phyloP scores from a whole-genome alignment of 2,113 vertebrate genomes.

The Sphaerodactylus townsendi region DNA sequence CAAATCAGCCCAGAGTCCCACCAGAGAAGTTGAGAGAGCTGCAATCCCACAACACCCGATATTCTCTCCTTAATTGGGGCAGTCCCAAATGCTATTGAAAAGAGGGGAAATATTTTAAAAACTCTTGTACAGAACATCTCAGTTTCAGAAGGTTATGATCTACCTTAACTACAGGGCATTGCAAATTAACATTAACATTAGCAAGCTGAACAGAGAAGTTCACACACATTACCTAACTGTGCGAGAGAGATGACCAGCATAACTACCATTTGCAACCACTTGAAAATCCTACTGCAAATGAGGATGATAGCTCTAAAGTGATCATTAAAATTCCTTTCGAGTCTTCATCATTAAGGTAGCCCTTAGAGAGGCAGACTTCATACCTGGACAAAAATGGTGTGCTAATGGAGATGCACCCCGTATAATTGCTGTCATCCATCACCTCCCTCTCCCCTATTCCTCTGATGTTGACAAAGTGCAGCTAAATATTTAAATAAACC shows the following conservation, averaged over 20 bases:
- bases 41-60: neutral
- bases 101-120: neutral
- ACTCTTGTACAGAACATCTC: neutral
- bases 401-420: conserved; percentile 67
- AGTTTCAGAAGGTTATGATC: neutral
- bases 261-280: neutral
- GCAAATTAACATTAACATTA: conserved; percentile 5
- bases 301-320: conserved; percentile 28
- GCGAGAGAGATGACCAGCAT: conserved; percentile 13
- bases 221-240: neutral
- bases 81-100: neutral
- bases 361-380: conserved; percentile 48
- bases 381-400: conserved; percentile 60
- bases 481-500: conserved; percentile 75
- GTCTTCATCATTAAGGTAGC: conserved; percentile 63
- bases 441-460: conserved; percentile 26
- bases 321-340: conserved; percentile 54
- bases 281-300: neutral
- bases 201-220: neutral
- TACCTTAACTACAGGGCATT: neutral
- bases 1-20: neutral
- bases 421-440: conserved; percentile 76
- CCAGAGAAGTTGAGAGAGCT: neutral
- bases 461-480: conserved; percentile 65
- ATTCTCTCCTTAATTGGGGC: neutral